Evolutionary conservation across 2,113 vertebrate genomes (phyloP).

Genomic region (Bujurquina vittata): DNA sequence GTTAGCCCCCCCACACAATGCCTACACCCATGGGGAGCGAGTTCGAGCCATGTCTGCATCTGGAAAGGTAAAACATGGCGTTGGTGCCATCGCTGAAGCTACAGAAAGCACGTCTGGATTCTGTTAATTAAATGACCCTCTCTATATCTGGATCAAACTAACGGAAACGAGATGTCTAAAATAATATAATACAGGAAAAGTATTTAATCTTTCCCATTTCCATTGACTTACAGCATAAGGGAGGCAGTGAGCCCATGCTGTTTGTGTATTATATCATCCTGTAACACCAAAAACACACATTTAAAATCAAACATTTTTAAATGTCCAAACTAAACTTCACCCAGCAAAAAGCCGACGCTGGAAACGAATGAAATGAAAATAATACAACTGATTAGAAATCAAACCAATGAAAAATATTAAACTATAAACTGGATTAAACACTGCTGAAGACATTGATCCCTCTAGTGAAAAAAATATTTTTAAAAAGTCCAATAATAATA

Average conservation of each 20-base stretch:
- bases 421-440: background rate
- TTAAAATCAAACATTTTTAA: background rate
- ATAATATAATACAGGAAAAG: no score
- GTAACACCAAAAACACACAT: background rate
- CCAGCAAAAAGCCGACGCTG: background rate
- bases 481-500: background rate
- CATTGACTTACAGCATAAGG: no score
- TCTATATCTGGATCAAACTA: no score
- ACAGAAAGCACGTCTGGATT: background rate
- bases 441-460: background rate
- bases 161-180: no score
- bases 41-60: constrained; percentile 71
- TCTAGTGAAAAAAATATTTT: background rate
- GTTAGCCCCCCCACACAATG: constrained; percentile 49
- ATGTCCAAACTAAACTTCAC: background rate
- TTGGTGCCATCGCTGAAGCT: no score
- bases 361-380: background rate
- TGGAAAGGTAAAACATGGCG: constrained; percentile 66
- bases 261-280: background rate
- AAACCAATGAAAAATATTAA: background rate
- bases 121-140: background rate
- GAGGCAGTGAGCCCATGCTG: background rate
- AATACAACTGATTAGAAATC: background rate
- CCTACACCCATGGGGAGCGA: constrained; percentile 60
- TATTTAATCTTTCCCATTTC: no score